Conservation (phyloP, 2,113 vertebrate genomes). For the Petaurus breviceps region DNA sequence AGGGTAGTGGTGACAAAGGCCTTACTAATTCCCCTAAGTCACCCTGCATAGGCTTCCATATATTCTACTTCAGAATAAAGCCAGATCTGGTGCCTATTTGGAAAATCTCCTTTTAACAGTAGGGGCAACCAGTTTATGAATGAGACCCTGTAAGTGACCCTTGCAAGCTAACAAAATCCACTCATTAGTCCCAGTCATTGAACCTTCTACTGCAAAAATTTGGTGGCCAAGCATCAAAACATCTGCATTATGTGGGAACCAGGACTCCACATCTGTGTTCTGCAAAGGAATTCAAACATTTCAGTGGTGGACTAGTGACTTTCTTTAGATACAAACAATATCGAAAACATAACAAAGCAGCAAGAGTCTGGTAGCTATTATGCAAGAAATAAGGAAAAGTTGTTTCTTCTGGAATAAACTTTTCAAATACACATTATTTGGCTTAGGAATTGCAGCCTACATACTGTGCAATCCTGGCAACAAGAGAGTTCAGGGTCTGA, state of each 20-base stretch:
- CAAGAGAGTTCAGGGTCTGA: background rate
- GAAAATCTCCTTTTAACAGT: background rate
- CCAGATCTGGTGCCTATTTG: background rate
- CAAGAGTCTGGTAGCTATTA: background rate
- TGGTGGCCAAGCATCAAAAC: background rate
- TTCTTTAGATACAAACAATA: background rate
- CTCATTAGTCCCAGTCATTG: background rate
- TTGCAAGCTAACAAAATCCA: background rate
- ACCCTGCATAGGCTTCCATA: background rate
- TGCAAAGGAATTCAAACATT: background rate
- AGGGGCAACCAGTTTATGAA: background rate
- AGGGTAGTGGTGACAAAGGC: background rate
- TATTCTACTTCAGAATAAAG: background rate
- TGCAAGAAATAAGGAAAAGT: constrained; percentile 1
- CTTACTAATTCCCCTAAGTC: background rate
- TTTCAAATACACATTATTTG: background rate
- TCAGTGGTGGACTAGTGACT: background rate
- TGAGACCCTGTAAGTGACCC: background rate
- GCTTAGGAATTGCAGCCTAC: background rate
- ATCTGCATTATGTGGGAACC: background rate
- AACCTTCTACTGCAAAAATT: background rate
- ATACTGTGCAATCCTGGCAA: background rate
- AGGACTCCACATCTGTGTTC: background rate
- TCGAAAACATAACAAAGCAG: background rate
- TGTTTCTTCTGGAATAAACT: background rate